Evolutionary conservation across 1,140 invertebrate genomes (phyloP), one percentile per base, ranked within the genome.

Genomic region (Heliconius melpomene): DNA sequence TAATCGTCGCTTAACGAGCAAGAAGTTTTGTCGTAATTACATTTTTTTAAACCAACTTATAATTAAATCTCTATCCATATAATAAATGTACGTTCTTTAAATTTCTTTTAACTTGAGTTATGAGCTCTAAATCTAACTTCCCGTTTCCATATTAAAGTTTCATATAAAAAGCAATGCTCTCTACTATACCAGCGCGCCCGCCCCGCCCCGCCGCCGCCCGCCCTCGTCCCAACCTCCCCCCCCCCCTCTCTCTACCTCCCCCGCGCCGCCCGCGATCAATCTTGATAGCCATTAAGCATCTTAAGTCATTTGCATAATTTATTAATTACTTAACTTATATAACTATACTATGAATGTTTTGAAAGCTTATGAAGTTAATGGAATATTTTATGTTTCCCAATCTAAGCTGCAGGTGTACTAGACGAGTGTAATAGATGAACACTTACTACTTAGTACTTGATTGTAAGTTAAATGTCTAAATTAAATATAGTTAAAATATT

Each of bases 231-330:
- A 3, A 32, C 3, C 29, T 3, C 1, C 1, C 1, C 2, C 40
- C 11, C 38, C 54, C 18, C 23, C n/a, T 2, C 7, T 3, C n/a
- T 9, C 2, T 23, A 23, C 57, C n/a, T 23, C 2, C 57, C 11
- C 11, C 23, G 23, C 57, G 2, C n/a, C 23, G 20, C 57, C 3
- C 57, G 57, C 26, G 57, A 66, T 66, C 57, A 66, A 66, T 66
- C 57, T 66, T 66, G 16, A 66, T 66, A 26, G 57, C 57, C 23
- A 26, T 66, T 66, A 66, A 66, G 23, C 57, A 66, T 66, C 23
- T 66, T 13, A 66, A 66, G 57, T 9, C 57, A 66, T 66, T 29
- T 66, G 57, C 23, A 66, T 66, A 66, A 66, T 66, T 66, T 66
- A 66, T 29, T 66, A 66, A 66, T 66, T 66, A 66, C 60, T 26